These are phyloP conservation scores for Silurus aristotelis DNA, from an alignment of 2,797 vertebrate species.

Conservation along the genomic window DNA sequence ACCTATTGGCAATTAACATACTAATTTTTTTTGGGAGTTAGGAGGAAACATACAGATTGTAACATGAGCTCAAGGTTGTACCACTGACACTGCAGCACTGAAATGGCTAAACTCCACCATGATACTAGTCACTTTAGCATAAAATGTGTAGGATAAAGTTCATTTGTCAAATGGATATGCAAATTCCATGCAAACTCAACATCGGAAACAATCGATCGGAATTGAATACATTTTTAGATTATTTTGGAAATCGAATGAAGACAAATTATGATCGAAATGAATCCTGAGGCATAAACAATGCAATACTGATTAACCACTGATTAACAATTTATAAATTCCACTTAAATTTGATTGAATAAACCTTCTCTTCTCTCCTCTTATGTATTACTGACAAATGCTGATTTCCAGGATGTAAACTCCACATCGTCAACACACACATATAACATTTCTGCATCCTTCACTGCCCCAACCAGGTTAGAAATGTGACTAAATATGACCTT, in stretches of 20 bases:
- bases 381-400: background rate
- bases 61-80: background rate
- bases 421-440: background rate
- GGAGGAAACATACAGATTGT: background rate
- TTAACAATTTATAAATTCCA: background rate
- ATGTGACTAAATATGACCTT: too few species aligned
- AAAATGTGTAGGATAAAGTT: background rate
- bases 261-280: background rate
- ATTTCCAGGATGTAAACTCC: background rate
- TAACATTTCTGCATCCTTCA: background rate
- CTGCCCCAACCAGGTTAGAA: too few species aligned
- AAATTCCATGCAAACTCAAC: background rate
- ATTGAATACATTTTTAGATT: background rate
- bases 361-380: too few species aligned
- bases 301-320: too few species aligned
- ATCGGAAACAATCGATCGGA: too few species aligned
- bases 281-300: background rate
- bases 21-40: background rate
- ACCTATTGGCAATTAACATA: background rate
- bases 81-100: background rate
- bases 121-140: background rate
- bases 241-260: background rate
- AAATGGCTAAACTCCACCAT: background rate
- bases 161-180: background rate
- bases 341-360: background rate